Percentiles rank a stretch among this genome's conserved stretches.
phyloP scores from a whole-genome alignment of 2,888 invertebrate species.

The Alcis repandata region DNA sequence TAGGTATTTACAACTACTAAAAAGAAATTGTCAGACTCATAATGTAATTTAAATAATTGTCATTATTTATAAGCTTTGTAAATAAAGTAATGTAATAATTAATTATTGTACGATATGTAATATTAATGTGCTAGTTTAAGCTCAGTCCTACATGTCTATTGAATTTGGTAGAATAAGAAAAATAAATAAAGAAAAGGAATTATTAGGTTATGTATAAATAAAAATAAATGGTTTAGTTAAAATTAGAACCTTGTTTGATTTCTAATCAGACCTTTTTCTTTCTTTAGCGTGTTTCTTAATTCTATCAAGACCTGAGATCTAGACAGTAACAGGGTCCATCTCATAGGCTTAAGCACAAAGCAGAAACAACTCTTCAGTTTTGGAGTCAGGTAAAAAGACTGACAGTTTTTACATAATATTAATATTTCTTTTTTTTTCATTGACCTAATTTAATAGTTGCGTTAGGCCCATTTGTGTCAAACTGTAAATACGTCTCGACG shows the following conservation, averaged over 20 bases:
- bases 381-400: too few species aligned
- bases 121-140: conserved; percentile 21
- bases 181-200: conserved; percentile 12
- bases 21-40: conserved; percentile 2
- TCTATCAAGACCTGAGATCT: too few species aligned
- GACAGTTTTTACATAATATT: too few species aligned
- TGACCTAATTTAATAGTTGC: too few species aligned
- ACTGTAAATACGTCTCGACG: too few species aligned
- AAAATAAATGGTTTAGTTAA: conserved; percentile 26
- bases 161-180: conserved; percentile 19
- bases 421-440: too few species aligned
- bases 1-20: neutral
- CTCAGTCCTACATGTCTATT: conserved; percentile 31
- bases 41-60: conserved; percentile 14
- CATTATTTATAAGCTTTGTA: conserved; percentile 47
- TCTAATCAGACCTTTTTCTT: too few species aligned
- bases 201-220: conserved; percentile 25
- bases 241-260: conserved; percentile 15
- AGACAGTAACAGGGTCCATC: too few species aligned
- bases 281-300: too few species aligned
- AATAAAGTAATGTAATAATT: conserved; percentile 37
- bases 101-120: conserved; percentile 7
- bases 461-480: too few species aligned
- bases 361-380: too few species aligned
- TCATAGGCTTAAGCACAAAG: too few species aligned